Conservation (phyloP, 2,888 invertebrate genomes). For the Desoria tigrina region DNA sequence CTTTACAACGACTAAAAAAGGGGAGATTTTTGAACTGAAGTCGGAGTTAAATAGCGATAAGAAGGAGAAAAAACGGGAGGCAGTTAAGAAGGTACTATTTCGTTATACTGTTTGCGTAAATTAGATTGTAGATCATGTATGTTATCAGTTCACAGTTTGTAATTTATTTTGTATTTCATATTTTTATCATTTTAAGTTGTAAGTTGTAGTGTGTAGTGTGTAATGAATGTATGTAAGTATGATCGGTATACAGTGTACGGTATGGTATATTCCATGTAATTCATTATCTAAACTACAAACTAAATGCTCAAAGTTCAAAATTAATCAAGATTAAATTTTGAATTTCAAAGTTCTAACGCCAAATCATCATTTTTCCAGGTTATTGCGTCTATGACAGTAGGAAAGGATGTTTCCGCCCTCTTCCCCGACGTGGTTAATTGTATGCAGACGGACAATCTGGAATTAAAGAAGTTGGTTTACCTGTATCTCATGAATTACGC, state of each 20-base stretch:
- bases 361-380: no score
- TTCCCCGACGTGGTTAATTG: slow-evolving; percentile 99
- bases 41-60: slow-evolving; percentile 99
- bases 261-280: no score
- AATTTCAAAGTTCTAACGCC: no score
- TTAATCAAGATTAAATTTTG: no score
- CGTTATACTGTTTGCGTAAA: no score
- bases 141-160: background rate
- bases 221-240: no score
- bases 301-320: no score
- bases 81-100: slow-evolving; percentile 92
- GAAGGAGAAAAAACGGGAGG: slow-evolving; percentile 99
- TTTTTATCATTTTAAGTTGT: no score
- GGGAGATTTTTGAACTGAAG: slow-evolving; percentile 98
- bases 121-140: background rate
- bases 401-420: slow-evolving; percentile 96
- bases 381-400: slow-evolving; percentile 99
- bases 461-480: slow-evolving; percentile 97
- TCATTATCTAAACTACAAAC: no score
- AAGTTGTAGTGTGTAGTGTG: no score
- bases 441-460: slow-evolving; percentile 99
- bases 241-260: no score
- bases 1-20: slow-evolving; percentile 99
- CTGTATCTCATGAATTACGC: slow-evolving; percentile 99
- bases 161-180: background rate